Base-by-base conservation (phyloP, 2,888 invertebrate genomes). In the Geophilus truncorum region DNA sequence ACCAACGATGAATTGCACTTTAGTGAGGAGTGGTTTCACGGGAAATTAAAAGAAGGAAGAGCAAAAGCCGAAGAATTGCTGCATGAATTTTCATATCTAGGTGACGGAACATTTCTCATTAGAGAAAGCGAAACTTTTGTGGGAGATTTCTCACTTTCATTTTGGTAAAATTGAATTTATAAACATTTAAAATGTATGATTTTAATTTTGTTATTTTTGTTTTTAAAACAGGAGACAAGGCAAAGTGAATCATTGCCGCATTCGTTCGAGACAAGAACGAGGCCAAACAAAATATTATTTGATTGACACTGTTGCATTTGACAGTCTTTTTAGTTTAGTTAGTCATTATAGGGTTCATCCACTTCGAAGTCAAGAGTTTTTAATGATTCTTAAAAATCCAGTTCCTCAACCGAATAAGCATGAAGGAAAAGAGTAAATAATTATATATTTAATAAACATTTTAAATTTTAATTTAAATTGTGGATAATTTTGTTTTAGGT, bases 381-480 rank as follows among this genome's bases (percentile, higher is more conserved):
- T 93, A 34, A 95, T 97, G 84, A 93, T 92, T 0, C 89, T 98
- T 0, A 92, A 91, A 84, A 94, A 96, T 86, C 95, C 97, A 0
- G 97, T 97, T 1, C 97, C 97, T 0, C 97, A 97, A 86, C 96
- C 96, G 23, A 95, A 94, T 86, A 94, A 95, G 86, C 97, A 98
- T 85, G 96, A 96, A 86, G 93, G 92, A 81, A 94, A 94, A 88
- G 94, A 94, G 87, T 87, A 83, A 77, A 2, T 77, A 15, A 32
- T 77, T 25, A 10, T 12, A 15, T 21, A 30, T 30, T 32, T 21
- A 34, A 15, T 2, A n/a, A 9, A n/a, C n/a, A 34, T 4, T 32
- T 77, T 7, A 2, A 21, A 30, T 32, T 30, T 30, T 77, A 7
- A 5, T 10, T 21, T 62, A 62, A 70, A 70, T 18, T 75, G 5